Evolutionary conservation across 2,113 vertebrate species (phyloP), one percentile per base, ranked within the genome.

Genomic region (Condylura cristata): DNA sequence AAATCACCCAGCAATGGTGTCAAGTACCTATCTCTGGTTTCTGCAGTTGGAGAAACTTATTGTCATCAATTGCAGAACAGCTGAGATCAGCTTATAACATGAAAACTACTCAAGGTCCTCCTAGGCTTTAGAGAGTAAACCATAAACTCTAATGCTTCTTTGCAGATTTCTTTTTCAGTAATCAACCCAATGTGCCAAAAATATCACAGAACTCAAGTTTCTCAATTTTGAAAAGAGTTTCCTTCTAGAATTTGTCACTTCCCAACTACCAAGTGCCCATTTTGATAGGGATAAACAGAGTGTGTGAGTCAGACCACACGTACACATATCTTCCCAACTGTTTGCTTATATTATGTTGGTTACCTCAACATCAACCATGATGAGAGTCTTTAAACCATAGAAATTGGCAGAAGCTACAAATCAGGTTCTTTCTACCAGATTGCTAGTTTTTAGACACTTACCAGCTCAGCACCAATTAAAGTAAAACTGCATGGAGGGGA

Each of bases 51-150:
- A 39, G 66, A 80, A 20, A 88, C 8, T 26, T 63, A 46, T 44
- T 78, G 60, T 63, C 51, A 84, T 5, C 44, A 44, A 61, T n/a
- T 32, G 8, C 39, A 84, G 37, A 71, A 60, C 32, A n/a, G 76
- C 37, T 74, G 51, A 51, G 6, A 16, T 75, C 24, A 83, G 12
- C 51, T 86, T 78, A 79, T 70, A 75, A 72, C 34, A 32, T 91
- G 51, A 61, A 86, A 89, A 79, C 8, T 48, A 78, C 4, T 80
- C 2, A 56, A 22, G 41, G 18, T 51, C 51, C 82, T 86, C 79
- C 30, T 46, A 70, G 48, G 32, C 94, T 96, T 89, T 95, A 58
- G 88, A 53, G 24, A 32, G 78, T 85, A 90, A 24, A 18, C 2
- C 32, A 34, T 75, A 71, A 79, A 83, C 66, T 75, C 41, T 53